These are phyloP conservation scores for Nerophis lumbriciformis DNA, from an alignment of 2,113 vertebrate genomes.

Conservation along the genomic window DNA sequence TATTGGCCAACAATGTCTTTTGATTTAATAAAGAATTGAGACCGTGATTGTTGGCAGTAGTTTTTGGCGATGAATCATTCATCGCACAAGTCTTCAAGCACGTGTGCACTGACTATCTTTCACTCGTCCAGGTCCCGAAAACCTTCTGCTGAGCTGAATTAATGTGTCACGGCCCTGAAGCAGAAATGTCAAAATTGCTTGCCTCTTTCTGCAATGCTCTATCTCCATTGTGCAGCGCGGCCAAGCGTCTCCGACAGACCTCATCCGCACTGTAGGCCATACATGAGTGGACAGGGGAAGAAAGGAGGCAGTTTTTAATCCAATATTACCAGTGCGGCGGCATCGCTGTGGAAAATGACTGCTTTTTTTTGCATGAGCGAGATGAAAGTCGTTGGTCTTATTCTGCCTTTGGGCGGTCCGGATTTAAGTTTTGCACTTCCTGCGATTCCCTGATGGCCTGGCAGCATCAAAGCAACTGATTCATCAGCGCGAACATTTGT, in stretches of 20 bases:
- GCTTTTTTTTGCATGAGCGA: constrained; percentile 54
- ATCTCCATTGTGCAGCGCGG: constrained; percentile 51
- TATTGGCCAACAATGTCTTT: no score
- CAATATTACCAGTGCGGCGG: constrained; percentile 61
- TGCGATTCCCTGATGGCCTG: constrained; percentile 37
- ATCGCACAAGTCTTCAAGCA: constrained; percentile 13
- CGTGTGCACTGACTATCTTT: background rate
- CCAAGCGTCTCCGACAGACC: constrained; percentile 39
- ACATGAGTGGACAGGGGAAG: constrained; percentile 65
- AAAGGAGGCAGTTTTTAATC: constrained; percentile 61
- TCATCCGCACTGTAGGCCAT: constrained; percentile 48
- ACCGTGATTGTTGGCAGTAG: constrained; percentile 19
- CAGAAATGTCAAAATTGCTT: constrained; percentile 37
- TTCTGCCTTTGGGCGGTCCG: constrained; percentile 52
- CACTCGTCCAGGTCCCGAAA: constrained; percentile 4
- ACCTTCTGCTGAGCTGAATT: constrained; percentile 12
- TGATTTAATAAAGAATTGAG: no score
- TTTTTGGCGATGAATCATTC: constrained; percentile 41
- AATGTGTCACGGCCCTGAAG: constrained; percentile 2
- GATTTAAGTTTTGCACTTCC: constrained; percentile 59
- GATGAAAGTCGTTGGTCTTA: constrained; percentile 67
- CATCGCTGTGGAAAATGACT: constrained; percentile 62
- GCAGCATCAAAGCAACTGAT: constrained; percentile 65
- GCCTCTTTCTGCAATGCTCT: constrained; percentile 26
- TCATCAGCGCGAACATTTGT: constrained; percentile 50